Conservation (phyloP, 2,888 invertebrate genomes). For the Mystacides longicornis region DNA sequence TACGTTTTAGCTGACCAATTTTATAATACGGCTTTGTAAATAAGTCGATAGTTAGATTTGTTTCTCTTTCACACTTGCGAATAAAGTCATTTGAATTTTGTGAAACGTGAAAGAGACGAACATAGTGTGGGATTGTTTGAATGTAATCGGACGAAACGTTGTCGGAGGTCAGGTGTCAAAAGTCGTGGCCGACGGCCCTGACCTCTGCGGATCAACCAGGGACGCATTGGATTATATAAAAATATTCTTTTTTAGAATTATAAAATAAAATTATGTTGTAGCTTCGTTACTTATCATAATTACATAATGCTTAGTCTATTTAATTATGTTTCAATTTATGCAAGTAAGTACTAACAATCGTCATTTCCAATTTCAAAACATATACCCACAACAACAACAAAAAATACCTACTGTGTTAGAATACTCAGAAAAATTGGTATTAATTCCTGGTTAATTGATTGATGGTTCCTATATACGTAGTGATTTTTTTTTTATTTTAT, state of each 20-base stretch:
- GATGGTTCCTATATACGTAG: too few relatives aligned
- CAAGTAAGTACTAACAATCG: too few relatives aligned
- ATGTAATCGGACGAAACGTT: background rate
- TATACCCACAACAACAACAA: too few relatives aligned
- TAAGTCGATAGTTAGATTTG: background rate
- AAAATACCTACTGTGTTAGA: too few relatives aligned
- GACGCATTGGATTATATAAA: constrained; percentile 6
- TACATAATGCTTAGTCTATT: too few relatives aligned
- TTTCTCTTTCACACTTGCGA: background rate
- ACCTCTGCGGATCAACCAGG: constrained; percentile 19
- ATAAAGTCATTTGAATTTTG: background rate
- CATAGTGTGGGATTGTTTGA: background rate
- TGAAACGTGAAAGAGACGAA: background rate
- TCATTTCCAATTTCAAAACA: too few relatives aligned
- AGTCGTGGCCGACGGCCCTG: constrained; percentile 23
- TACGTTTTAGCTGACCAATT: too few relatives aligned
- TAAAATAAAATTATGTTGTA: background rate
- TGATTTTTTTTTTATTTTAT: too few relatives aligned
- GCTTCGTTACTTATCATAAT: too few relatives aligned
- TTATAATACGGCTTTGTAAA: background rate
- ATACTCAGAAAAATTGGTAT: too few relatives aligned
- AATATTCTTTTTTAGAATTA: background rate
- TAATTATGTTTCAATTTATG: too few relatives aligned
- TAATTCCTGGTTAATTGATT: too few relatives aligned
- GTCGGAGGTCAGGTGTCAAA: constrained; percentile 21